Evolutionary conservation across 2,888 invertebrate species (phyloP), one percentile per base, ranked within the genome.

Genomic region (Microplitis deprimator): DNA sequence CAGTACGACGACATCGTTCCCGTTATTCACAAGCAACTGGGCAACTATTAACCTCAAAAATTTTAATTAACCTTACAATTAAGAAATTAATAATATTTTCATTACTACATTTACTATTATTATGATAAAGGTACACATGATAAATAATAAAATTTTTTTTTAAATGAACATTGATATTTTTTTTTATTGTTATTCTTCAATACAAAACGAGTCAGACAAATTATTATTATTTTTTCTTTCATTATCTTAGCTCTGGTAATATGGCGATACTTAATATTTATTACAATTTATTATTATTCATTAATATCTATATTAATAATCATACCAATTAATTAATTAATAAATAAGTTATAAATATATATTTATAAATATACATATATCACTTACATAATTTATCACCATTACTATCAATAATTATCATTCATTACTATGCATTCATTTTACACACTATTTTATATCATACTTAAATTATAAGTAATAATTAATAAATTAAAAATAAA

Each of bases 1-100:
- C 89, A 93, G 86, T 93, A 91, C 85, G 93, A 93, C 82, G 91
- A 92, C 79, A 93, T 92, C 83, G 93, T 93, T 8, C 90, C 91
- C n/a, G 85, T 81, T 59, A 83, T 91, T 68, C 88, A 90, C 61
- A 90, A 89, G 75, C 90, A 91, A 81, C 79, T 90, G 50, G 87
- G 84, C 64, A 80, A 84, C 40, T 84, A 76, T 80, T 68, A 64
- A 71, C 7, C 76, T 73, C 78, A 81, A 69, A 72, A 80, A 0
- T 81, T 82, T n/a, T 81, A 59, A 74, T 5, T 13, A 75, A 75
- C 61, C 29, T 29, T 29, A 29, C 0, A 29, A 68, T 17, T 17
- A 5, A 69, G 39, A 40, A 75, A 61, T 68, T 29, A 13, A 20
- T 5, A 20, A n/a, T 29, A 29, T 8, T 10, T 17, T 65, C 17